phyloP scores from a whole-genome alignment of 1,140 invertebrate species.

The Harpegnathos saltator region DNA sequence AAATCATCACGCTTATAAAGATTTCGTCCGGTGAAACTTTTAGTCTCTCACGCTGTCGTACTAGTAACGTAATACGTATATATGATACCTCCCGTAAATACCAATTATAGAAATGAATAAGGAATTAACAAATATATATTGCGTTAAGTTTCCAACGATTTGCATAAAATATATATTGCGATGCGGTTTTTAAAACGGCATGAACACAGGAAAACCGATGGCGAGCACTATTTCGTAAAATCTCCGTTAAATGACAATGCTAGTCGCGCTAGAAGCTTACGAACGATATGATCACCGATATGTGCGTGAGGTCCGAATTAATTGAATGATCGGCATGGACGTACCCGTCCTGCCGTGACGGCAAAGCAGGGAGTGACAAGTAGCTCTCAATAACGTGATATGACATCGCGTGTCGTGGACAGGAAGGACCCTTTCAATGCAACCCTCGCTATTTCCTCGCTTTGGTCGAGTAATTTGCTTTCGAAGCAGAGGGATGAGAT shows the following conservation, averaged over 20 bases:
- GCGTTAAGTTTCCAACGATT: conserved; percentile 14
- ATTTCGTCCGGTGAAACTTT: background rate
- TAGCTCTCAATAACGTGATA: conserved; percentile 80
- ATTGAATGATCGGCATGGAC: conserved; percentile 78
- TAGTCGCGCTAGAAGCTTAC: conserved; percentile 57
- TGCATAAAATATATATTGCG: background rate
- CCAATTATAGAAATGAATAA: too few species aligned
- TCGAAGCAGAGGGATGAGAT: conserved; percentile 63
- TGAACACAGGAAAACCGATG: conserved; percentile 14
- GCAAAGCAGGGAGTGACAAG: conserved; percentile 78
- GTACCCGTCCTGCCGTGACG: conserved; percentile 71
- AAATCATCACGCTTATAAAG: background rate
- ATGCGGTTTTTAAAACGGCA: conserved; percentile 5
- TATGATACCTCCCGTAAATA: background rate
- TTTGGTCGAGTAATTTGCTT: conserved; percentile 76
- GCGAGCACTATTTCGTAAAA: conserved; percentile 44
- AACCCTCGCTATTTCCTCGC: conserved; percentile 75
- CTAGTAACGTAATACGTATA: too few species aligned
- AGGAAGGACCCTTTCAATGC: conserved; percentile 79
- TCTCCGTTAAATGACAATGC: conserved; percentile 63
- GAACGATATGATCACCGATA: conserved; percentile 61
- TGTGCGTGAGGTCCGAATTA: conserved; percentile 76
- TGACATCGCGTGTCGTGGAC: conserved; percentile 80
- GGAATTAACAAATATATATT: background rate
- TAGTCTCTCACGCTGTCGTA: background rate